A percentile compares a stretch with the other conserved stretches of the same genome.
phyloP scores from a whole-genome alignment of 2,888 invertebrate species.

The Campopleginae sp. region DNA sequence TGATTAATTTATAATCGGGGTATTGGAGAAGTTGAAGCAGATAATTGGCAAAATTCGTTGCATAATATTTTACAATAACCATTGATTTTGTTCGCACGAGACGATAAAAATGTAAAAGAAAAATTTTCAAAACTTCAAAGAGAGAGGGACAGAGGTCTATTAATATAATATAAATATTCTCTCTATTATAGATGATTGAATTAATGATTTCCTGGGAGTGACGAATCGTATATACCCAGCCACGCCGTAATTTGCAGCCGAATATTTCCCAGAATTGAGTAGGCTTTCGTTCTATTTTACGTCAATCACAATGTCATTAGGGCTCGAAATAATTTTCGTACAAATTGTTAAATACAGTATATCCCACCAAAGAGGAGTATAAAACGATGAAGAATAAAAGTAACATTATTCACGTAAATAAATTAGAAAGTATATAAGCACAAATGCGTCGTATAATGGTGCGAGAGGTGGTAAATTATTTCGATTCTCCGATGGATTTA shows the following conservation, averaged over 20 bases:
- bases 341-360: neutral
- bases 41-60: neutral
- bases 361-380: neutral
- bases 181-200: slow-evolving; percentile 8
- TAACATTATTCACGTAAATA: neutral
- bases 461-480: neutral
- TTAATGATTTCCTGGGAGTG: slow-evolving; percentile 15
- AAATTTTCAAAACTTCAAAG: neutral
- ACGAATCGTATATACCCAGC: neutral
- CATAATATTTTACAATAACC: neutral
- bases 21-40: neutral
- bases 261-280: neutral
- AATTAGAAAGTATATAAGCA: neutral
- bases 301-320: slow-evolving; percentile 34
- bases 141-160: neutral
- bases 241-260: neutral
- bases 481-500: neutral
- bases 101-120: neutral
- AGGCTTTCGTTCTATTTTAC: neutral
- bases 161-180: neutral
- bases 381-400: neutral
- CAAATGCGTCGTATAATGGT: neutral
- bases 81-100: neutral
- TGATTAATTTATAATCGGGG: neutral
- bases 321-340: neutral